Evolutionary conservation across 2,888 invertebrate genomes (phyloP).

Genomic region (Shargacucullia verbasci): DNA sequence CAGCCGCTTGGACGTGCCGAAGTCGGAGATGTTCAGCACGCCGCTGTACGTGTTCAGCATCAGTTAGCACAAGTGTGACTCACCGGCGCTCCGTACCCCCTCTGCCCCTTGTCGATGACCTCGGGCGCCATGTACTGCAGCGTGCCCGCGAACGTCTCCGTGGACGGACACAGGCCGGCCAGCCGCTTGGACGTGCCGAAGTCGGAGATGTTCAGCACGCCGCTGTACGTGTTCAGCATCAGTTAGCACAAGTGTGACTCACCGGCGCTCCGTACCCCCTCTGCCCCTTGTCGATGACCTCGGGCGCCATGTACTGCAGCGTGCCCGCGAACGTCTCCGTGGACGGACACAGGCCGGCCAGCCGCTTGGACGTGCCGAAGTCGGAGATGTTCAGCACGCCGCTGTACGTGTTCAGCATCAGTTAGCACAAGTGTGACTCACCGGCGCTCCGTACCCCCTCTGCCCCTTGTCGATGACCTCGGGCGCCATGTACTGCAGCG

Average conservation of each 20-base stretch:
- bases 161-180: constrained; percentile 94
- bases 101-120: constrained; percentile 99
- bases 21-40: too few relatives aligned
- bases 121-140: constrained; percentile 99
- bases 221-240: constrained; percentile 99
- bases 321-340: constrained; percentile 97
- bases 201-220: constrained; percentile 99
- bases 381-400: constrained; percentile 99
- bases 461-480: constrained; percentile 99
- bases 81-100: constrained; percentile 99
- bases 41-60: too few relatives aligned
- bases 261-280: constrained; percentile 99
- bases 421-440: too few relatives aligned
- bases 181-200: constrained; percentile 99
- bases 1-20: too few relatives aligned
- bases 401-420: constrained; percentile 99
- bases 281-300: constrained; percentile 99
- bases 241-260: too few relatives aligned
- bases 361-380: constrained; percentile 99
- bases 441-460: constrained; percentile 99
- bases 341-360: constrained; percentile 95
- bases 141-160: constrained; percentile 97
- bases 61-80: too few relatives aligned
- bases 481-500: constrained; percentile 99
- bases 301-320: constrained; percentile 99